Evolutionary conservation across 92 coral and sea anemone species (phyloP).

Genomic region (Umimayanthus chanpuru): DNA sequence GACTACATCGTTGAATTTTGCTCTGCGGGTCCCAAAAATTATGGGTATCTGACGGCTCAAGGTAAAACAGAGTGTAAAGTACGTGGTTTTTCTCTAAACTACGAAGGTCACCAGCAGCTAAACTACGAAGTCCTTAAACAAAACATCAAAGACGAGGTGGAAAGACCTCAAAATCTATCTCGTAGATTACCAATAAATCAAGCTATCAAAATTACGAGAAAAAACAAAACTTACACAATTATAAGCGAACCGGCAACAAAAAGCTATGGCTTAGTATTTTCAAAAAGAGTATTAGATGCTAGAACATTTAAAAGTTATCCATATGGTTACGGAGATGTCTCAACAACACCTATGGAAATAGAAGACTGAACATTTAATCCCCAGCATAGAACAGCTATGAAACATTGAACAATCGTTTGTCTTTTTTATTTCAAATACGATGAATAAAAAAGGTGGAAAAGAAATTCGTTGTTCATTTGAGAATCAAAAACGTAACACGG

Average conservation of each 20-base stretch:
- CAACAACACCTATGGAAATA: background rate
- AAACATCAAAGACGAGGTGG: background rate
- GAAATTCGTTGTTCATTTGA: slow-evolving; percentile 1
- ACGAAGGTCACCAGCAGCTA: background rate
- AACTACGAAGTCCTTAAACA: background rate
- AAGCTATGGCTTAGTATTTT: background rate
- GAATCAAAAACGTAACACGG: too few relatives aligned
- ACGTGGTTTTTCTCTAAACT: slow-evolving; percentile 8
- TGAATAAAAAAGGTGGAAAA: background rate
- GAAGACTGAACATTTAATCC: too few relatives aligned
- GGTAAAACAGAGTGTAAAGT: slow-evolving; percentile 1
- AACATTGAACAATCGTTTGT: background rate
- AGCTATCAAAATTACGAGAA: background rate
- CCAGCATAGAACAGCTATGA: background rate
- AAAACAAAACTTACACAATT: background rate
- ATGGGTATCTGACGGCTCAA: background rate
- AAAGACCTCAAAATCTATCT: slow-evolving; percentile 1
- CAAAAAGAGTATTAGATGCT: background rate
- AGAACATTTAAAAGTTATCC: background rate
- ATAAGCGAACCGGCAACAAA: background rate
- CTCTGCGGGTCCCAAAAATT: background rate
- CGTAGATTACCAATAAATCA: slow-evolving; percentile 10
- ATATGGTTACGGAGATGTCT: background rate
- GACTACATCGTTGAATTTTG: background rate
- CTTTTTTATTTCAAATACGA: slow-evolving; percentile 13